Conservation (phyloP, 1,140 invertebrate species). For the Sesamia nonagrioides region DNA sequence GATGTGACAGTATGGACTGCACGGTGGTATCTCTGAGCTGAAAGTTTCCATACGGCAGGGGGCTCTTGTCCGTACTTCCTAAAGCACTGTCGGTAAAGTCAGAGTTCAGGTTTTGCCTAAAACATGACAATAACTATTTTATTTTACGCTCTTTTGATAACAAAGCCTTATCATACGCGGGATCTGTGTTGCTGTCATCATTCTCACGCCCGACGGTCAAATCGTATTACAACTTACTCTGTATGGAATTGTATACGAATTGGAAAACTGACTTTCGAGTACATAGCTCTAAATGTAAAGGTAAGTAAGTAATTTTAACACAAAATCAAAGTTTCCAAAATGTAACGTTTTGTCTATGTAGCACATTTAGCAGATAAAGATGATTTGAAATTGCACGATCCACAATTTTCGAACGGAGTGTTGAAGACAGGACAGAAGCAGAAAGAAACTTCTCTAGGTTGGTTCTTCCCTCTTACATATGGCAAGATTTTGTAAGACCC, state of each 20-base stretch:
- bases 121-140: constrained; percentile 62
- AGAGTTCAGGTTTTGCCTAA: constrained; percentile 97
- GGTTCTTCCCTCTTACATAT: too few relatives aligned
- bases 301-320: too few relatives aligned
- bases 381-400: too few relatives aligned
- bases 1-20: constrained; percentile 97
- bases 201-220: constrained; percentile 16
- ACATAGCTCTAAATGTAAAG: too few relatives aligned
- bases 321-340: too few relatives aligned
- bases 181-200: constrained; percentile 13
- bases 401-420: too few relatives aligned
- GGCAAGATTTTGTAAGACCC: too few relatives aligned
- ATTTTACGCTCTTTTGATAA: constrained; percentile 11
- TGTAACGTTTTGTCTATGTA: too few relatives aligned
- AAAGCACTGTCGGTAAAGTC: constrained; percentile 98
- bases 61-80: constrained; percentile 96
- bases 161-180: constrained; percentile 21
- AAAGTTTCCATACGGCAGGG: constrained; percentile 97
- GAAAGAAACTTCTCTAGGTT: too few relatives aligned
- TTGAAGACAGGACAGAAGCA: too few relatives aligned
- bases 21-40: constrained; percentile 97
- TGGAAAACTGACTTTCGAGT: too few relatives aligned
- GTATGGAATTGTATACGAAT: neutral
- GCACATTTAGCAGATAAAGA: too few relatives aligned
- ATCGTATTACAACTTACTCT: neutral